phyloP scores from a whole-genome alignment of 2,888 invertebrate genomes.

The Lissonota sp. region DNA sequence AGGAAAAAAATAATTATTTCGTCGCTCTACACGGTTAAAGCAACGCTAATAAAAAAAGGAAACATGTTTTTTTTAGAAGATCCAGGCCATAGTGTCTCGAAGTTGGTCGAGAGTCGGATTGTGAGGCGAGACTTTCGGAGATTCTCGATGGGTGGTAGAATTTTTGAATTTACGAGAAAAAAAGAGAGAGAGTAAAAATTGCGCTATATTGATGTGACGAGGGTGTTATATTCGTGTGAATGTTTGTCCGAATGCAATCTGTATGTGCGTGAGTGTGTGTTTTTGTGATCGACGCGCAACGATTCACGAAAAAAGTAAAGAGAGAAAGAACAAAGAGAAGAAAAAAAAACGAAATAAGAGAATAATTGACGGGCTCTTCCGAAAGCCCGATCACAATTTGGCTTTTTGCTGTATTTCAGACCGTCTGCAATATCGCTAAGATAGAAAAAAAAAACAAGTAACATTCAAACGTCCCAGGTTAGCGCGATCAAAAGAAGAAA shows the following conservation, averaged over 20 bases:
- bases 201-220: conserved; percentile 49
- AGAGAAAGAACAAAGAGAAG: conserved; percentile 16
- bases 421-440: conserved; percentile 76
- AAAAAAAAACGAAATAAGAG: conserved; percentile 10
- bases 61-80: conserved; percentile 68
- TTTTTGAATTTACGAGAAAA: conserved; percentile 47
- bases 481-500: conserved; percentile 73
- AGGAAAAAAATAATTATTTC: conserved; percentile 76
- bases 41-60: conserved; percentile 76
- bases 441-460: conserved; percentile 70
- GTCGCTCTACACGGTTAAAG: conserved; percentile 82
- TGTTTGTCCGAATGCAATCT: conserved; percentile 2
- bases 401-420: conserved; percentile 76
- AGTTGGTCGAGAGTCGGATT: conserved; percentile 71
- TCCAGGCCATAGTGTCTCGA: conserved; percentile 70
- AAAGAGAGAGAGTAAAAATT: conserved; percentile 12
- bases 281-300: conserved; percentile 55
- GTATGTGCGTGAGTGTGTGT: conserved; percentile 15
- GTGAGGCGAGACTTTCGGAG: conserved; percentile 64
- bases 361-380: conserved; percentile 48
- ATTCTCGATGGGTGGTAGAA: conserved; percentile 67
- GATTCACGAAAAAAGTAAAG: conserved; percentile 37
- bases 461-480: conserved; percentile 79
- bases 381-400: conserved; percentile 63
- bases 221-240: conserved; percentile 23